Percentiles rank a stretch among this genome's conserved stretches.
phyloP scores from a whole-genome alignment of 2,113 vertebrate genomes.

The Nycticryphes semicollaris region DNA sequence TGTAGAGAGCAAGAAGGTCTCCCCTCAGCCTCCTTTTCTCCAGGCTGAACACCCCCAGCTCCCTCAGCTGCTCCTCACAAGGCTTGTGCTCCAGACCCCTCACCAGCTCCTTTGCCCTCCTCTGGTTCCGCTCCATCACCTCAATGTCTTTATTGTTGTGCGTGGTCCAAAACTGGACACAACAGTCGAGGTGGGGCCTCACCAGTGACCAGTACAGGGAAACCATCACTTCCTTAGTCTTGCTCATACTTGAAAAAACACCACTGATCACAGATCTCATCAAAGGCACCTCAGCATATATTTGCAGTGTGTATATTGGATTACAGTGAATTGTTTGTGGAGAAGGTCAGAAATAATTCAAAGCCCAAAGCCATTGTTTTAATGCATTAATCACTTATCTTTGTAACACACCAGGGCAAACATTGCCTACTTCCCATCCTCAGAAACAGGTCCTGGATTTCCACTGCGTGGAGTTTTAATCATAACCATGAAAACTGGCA shows the following conservation, averaged over 20 bases:
- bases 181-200: too few relatives aligned
- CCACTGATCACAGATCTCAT: background rate
- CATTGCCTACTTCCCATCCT: background rate
- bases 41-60: too few relatives aligned
- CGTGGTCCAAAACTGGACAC: too few relatives aligned
- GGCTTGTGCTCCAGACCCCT: too few relatives aligned
- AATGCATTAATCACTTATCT: conserved; percentile 15
- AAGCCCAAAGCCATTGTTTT: background rate
- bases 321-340: background rate
- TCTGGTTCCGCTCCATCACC: too few relatives aligned
- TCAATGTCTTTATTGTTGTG: too few relatives aligned
- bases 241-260: background rate
- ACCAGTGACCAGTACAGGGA: too few relatives aligned
- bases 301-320: background rate
- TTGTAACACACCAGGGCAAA: conserved; percentile 3
- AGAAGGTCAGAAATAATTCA: background rate
- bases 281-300: background rate
- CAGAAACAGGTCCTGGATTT: background rate
- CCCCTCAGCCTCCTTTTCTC: too few relatives aligned
- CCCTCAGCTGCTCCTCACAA: too few relatives aligned
- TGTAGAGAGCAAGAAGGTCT: too few relatives aligned
- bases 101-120: too few relatives aligned
- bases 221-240: too few relatives aligned
- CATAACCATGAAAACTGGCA: conserved; percentile 29
- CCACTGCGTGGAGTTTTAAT: background rate